Base-by-base conservation (phyloP, 2,797 vertebrate genomes). In the Hapalemur alaotrensis region DNA sequence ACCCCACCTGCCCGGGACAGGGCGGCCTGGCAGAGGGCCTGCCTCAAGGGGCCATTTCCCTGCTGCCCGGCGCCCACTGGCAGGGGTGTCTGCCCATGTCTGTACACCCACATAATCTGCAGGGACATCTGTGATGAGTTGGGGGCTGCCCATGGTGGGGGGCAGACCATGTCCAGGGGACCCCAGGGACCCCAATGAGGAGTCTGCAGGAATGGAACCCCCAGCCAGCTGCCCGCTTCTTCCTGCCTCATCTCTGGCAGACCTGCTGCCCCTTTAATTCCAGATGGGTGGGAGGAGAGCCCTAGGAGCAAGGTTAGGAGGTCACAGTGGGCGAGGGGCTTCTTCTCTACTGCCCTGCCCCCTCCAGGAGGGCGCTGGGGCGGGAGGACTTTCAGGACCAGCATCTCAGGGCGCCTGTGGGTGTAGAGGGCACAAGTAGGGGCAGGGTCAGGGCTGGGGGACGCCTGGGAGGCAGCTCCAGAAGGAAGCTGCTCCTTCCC, bases 191-290 rank as follows among this genome's bases (percentile, higher is more conserved):
- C 63, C 54, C n/a, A 17, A 32, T 4, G 50, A 89, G 63, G 73
- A 70, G 14, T 80, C 72, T 76, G 32, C 23, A 35, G n/a, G 75
- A 76, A 69, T 81, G 35, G 30, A 20, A 43, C 23, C 50, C 78
- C 48, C 41, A 63, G 22, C 63, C 76, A 85, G 43, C 14, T 28
- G 50, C 73, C 48, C 9, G 17, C 41, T 63, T 84, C 73, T 52
- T 69, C 23, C 61, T n/a, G 73, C n/a, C 52, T 90, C 38, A 32
- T 52, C 61, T 75, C 35, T 61, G 61, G 41, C 32, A 54, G 83
- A 91, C 30, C 85, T 80, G 81, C 89, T 72, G 79, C n/a, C 38
- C 30, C 41, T 91, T 95, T 89, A 89, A 88, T 82, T 96, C 46
- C 61, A 65, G 61, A 48, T 38, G 50, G 54, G 35, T 50, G 80